A percentile compares a stretch with the other conserved stretches of the same genome.
phyloP scores from a whole-genome alignment of 2,113 vertebrate genomes.

The Notechis scutatus region DNA sequence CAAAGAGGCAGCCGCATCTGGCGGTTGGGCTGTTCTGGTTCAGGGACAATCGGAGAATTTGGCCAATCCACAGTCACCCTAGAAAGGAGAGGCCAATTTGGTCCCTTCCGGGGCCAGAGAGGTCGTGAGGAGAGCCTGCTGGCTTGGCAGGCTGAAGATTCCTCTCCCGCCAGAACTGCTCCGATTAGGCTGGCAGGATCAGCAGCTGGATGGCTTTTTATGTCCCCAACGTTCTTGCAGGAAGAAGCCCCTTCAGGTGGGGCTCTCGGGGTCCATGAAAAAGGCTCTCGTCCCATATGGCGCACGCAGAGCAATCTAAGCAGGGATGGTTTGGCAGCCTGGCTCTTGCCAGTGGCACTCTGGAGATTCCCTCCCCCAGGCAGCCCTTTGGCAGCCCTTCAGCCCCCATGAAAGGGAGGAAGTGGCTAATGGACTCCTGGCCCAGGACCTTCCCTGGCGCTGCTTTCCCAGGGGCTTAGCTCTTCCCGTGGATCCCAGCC shows the following conservation, averaged over 20 bases:
- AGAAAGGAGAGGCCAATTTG: neutral
- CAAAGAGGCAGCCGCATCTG: neutral
- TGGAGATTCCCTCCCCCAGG: neutral
- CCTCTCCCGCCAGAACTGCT: neutral
- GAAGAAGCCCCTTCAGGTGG: neutral
- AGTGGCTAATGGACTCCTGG: conserved; percentile 44
- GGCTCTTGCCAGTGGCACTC: neutral
- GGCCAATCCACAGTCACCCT: too few relatives aligned
- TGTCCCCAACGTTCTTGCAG: too few relatives aligned
- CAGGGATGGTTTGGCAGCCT: fast-evolving
- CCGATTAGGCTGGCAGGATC: neutral
- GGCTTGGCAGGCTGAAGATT: neutral
- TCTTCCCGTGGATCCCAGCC: conserved; percentile 27
- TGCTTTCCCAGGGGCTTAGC: conserved; percentile 51
- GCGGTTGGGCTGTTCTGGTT: neutral
- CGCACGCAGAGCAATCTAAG: neutral
- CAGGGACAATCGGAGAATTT: neutral
- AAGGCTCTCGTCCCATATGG: neutral
- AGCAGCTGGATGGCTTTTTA: too few relatives aligned
- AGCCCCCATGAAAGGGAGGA: neutral
- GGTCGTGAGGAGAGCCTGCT: neutral
- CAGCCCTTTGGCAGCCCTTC: neutral
- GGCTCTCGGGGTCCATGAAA: neutral
- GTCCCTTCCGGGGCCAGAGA: neutral
- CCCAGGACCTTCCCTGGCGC: conserved; percentile 14